Percentiles rank a stretch among this genome's conserved stretches.
Evolutionary conservation across 2,888 invertebrate genomes (phyloP).

Genomic region (Malacosoma neustria): DNA sequence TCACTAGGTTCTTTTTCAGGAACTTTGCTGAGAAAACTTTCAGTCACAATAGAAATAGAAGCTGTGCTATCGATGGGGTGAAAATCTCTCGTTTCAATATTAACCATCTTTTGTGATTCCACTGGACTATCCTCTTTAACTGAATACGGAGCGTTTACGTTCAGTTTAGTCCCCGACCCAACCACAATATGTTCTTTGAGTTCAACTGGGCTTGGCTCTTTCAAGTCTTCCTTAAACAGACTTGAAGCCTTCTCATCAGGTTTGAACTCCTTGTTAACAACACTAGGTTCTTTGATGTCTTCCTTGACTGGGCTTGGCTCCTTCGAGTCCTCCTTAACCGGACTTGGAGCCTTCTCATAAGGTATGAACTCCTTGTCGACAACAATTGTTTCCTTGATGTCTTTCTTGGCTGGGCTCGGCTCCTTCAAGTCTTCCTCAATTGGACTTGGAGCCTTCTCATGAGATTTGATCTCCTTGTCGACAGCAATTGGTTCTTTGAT

Average conservation of each 20-base stretch:
- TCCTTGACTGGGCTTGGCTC: not conserved
- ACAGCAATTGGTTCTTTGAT: not conserved
- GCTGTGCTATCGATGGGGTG: conserved; percentile 2
- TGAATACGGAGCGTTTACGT: not conserved
- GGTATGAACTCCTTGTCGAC: not conserved
- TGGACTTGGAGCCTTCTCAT: conserved; percentile 8
- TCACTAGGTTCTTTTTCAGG: conserved; percentile 11
- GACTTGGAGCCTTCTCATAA: conserved; percentile 9
- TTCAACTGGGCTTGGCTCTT: conserved; percentile 3
- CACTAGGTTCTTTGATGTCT: conserved; percentile 7
- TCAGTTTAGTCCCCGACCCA: conserved; percentile 2
- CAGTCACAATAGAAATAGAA: conserved; percentile 1
- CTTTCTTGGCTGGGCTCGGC: not conserved
- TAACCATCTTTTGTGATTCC: not conserved
- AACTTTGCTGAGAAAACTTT: conserved; percentile 6
- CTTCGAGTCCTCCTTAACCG: conserved; percentile 1
- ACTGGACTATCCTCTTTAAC: not conserved
- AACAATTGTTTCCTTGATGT: conserved; percentile 1
- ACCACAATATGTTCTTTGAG: conserved; percentile 6
- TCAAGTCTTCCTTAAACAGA: not conserved
- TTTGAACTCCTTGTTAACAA: conserved; percentile 4
- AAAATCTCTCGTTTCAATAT: not conserved
- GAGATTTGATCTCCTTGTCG: not conserved
- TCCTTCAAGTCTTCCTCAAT: conserved; percentile 4
- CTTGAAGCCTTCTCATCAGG: conserved; percentile 10